Conservation (phyloP, 92 coral and sea anemone species). For the Meandrina meandrites region DNA sequence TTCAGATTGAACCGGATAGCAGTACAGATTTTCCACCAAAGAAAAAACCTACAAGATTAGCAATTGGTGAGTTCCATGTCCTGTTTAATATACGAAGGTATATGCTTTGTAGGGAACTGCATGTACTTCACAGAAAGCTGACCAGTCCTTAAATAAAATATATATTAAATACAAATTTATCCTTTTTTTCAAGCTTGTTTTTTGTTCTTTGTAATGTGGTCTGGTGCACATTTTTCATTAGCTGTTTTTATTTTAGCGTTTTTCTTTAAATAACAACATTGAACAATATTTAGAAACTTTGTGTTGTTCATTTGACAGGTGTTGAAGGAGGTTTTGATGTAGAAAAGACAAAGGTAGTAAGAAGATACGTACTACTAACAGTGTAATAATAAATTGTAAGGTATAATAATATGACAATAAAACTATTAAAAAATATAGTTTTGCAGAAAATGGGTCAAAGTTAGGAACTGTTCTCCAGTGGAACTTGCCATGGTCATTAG, state of each 20-base stretch:
- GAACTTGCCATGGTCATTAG: no score
- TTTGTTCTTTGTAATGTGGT: no score
- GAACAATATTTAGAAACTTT: neutral
- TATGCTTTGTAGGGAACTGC: no score
- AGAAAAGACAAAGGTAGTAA: slow-evolving; percentile 68
- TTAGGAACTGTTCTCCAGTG: neutral
- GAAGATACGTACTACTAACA: neutral
- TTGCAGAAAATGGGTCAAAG: neutral
- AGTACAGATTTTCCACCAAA: slow-evolving; percentile 85
- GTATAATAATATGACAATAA: no score
- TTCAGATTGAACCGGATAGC: slow-evolving; percentile 45
- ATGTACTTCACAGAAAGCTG: no score
- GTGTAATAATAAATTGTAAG: no score
- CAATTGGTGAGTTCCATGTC: slow-evolving; percentile 66
- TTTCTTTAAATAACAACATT: no score
- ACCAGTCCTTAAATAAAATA: no score
- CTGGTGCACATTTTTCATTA: no score
- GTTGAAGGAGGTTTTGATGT: slow-evolving; percentile 97
- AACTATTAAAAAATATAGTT: neutral
- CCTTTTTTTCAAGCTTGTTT: no score
- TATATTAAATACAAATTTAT: no score
- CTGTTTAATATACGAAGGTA: neutral
- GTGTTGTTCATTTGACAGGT: slow-evolving; percentile 46
- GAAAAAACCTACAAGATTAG: slow-evolving; percentile 97
- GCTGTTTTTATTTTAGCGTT: no score